A percentile compares a stretch with the other conserved stretches of the same genome.
These are phyloP conservation scores for Exephanes ischioxanthus DNA, from an alignment of 2,888 invertebrate genomes.

Conservation along the genomic window DNA sequence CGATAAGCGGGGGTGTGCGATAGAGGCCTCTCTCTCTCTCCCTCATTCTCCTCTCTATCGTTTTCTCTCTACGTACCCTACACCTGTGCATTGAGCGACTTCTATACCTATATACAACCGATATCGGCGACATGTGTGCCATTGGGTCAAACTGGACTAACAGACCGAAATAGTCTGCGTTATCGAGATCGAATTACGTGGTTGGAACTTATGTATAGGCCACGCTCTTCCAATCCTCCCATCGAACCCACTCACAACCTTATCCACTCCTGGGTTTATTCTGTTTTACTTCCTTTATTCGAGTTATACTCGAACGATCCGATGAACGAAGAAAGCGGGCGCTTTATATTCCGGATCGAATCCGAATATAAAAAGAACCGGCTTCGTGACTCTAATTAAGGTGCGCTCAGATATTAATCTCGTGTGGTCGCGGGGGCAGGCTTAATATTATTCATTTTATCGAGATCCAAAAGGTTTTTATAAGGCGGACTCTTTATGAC, in stretches of 20 bases:
- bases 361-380: neutral
- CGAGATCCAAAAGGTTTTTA: conserved; percentile 19
- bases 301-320: neutral
- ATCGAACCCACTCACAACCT: neutral
- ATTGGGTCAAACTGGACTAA: conserved; percentile 71
- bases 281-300: neutral
- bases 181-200: conserved; percentile 58
- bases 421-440: neutral
- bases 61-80: conserved; percentile 39
- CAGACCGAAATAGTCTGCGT: conserved; percentile 57
- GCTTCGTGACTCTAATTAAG: conserved; percentile 36
- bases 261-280: neutral
- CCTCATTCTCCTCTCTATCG: conserved; percentile 14
- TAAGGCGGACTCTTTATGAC: neutral
- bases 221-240: conserved; percentile 7
- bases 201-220: conserved; percentile 2
- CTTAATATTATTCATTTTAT: conserved; percentile 19
- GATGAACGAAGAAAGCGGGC: neutral
- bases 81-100: conserved; percentile 38
- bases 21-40: conserved; percentile 38
- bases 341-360: neutral
- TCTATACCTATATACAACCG: conserved; percentile 44
- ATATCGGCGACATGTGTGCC: conserved; percentile 75
- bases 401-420: conserved; percentile 24
- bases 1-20: conserved; percentile 71